Percentiles rank a stretch among this genome's conserved stretches.
These are phyloP conservation scores for Grammomys dolichurus DNA, from an alignment of 2,113 vertebrate species.

Conservation along the genomic window DNA sequence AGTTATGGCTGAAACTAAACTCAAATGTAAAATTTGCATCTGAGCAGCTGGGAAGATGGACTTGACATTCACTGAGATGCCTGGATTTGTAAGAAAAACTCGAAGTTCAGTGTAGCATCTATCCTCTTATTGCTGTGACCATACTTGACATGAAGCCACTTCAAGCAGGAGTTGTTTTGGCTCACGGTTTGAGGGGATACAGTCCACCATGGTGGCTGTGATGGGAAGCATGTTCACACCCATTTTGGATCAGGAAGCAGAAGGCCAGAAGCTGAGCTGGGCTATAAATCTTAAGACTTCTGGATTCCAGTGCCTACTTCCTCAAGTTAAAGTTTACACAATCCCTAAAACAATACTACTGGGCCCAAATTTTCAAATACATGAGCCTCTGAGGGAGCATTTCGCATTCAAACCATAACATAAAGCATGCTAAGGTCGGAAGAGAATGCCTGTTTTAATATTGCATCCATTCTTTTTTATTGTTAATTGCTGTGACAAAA, in stretches of 20 bases:
- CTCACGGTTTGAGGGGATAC: not conserved
- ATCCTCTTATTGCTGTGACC: not conserved
- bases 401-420: not conserved
- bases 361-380: not conserved
- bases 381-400: not conserved
- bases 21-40: not conserved
- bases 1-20: not conserved
- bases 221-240: not conserved
- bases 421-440: not conserved
- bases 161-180: not conserved
- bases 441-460: not conserved
- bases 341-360: not conserved
- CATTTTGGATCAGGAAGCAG: not conserved
- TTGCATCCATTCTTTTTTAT: not conserved
- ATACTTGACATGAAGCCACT: not conserved
- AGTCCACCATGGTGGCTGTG: not conserved
- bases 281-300: not conserved
- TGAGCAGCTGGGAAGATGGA: too few relatives aligned
- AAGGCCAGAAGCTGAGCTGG: not conserved
- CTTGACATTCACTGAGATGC: not conserved
- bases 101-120: not conserved
- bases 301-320: not conserved
- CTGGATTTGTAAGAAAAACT: not conserved
- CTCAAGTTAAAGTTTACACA: not conserved
- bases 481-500: not conserved